Base-by-base conservation (phyloP, 2,113 vertebrate species). In the Bubo blakistoni region DNA sequence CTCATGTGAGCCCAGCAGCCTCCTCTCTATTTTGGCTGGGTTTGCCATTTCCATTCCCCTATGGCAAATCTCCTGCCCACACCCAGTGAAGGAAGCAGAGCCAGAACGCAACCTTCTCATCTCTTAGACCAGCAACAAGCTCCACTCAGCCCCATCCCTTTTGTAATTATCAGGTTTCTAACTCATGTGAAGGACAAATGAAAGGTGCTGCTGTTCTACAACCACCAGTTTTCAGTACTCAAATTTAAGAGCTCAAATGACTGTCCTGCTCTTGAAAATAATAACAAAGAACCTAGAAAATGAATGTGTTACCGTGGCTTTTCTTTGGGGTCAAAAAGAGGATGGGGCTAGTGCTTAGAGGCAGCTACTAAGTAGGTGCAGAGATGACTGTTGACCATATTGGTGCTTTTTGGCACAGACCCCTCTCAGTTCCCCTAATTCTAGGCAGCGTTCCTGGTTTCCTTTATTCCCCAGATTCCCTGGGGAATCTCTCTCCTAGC, bases 91-190 rank as follows among this genome's bases (percentile, higher is more conserved):
- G 67, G 70, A 96, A 94, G 49, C 38, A 79, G 91, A 97, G 79
- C 54, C 71, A 94, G 83, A 95, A 94, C 42, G 91, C 80, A 90
- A 76, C 61, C 51, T 87, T 94, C 84, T 93, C 86, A 91, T 90
- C 86, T 93, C 72, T 92, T 73, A 96, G 96, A 97, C 97, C 97
- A 98, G 97, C 97, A 97, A 94, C 51, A 86, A 93, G 88, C 52
- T 94, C 85, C 66, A 86, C 67, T 91, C 44, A 76, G 86, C 76
- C 92, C 84, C 61, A 87, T 59, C 47, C 81, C 49, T 95, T 97
- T 97, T 96, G 83, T 95, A 96, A 97, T 74, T 86, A 95, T 49
- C 89, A 88, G 89, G 65, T 97, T 97, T 97, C 78, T 97, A 96
- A 97, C 44, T 88, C 82, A 73, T 20, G 55, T 88, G 96, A 97